A percentile compares a stretch with the other conserved stretches of the same genome.
phyloP scores from a whole-genome alignment of 2,888 invertebrate species.

The Carcina quercana region DNA sequence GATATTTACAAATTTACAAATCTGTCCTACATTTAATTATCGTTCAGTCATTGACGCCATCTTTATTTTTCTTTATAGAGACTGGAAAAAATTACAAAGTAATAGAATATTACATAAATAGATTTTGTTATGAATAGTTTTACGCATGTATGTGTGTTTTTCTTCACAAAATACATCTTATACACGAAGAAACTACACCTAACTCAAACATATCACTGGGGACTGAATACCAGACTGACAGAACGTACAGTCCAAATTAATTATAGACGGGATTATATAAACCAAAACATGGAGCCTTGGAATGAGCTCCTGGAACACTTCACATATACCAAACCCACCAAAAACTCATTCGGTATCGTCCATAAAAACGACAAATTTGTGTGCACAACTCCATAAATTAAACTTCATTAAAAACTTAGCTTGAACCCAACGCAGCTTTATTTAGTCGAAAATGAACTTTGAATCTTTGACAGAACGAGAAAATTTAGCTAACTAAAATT shows the following conservation, averaged over 20 bases:
- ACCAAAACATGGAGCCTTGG: conserved; percentile 43
- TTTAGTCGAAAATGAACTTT: conserved; percentile 42
- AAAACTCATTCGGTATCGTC: conserved; percentile 40
- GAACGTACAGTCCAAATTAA: conserved; percentile 40
- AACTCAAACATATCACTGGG: too few relatives aligned
- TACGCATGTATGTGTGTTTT: too few relatives aligned
- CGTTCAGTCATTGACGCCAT: too few relatives aligned
- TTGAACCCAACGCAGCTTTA: conserved; percentile 30
- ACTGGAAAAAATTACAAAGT: too few relatives aligned
- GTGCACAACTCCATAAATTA: conserved; percentile 50
- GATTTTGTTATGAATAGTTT: too few relatives aligned
- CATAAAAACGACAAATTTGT: conserved; percentile 60
- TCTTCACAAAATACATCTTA: too few relatives aligned
- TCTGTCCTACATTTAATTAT: too few relatives aligned
- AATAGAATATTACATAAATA: too few relatives aligned
- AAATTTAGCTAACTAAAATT: conserved; percentile 33
- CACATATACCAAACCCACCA: conserved; percentile 35
- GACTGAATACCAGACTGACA: conserved; percentile 11
- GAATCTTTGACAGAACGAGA: conserved; percentile 28
- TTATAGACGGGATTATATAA: conserved; percentile 43
- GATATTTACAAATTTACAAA: too few relatives aligned
- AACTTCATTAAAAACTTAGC: conserved; percentile 59
- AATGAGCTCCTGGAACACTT: conserved; percentile 32
- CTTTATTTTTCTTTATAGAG: too few relatives aligned
- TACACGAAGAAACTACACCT: too few relatives aligned